phyloP scores from a whole-genome alignment of 2,797 vertebrate genomes.

The Sebastes steindachneri region DNA sequence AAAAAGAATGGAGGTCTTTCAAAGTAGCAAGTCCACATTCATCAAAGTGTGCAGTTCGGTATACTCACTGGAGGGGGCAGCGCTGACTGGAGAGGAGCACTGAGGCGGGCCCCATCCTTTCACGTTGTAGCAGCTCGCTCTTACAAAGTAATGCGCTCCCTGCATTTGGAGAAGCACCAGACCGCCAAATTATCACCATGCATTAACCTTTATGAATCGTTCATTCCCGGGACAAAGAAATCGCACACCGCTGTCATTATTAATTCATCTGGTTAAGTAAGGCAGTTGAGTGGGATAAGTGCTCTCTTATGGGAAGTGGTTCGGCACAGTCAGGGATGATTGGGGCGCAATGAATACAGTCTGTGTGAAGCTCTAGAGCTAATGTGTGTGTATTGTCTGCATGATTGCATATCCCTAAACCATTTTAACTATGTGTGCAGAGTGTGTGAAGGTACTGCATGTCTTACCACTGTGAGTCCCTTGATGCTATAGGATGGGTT shows the following conservation, averaged over 20 bases:
- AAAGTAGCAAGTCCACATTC: neutral
- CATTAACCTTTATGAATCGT: conserved; percentile 46
- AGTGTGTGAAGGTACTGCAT: neutral
- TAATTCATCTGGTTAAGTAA: conserved; percentile 42
- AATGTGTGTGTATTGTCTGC: neutral
- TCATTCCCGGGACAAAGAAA: conserved; percentile 27
- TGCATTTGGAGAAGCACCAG: conserved; percentile 61
- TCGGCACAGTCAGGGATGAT: conserved; percentile 1
- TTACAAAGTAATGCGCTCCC: conserved; percentile 81
- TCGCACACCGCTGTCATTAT: conserved; percentile 35
- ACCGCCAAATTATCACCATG: conserved; percentile 51
- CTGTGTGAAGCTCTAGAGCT: neutral
- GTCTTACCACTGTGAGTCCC: conserved; percentile 76
- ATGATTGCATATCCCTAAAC: neutral
- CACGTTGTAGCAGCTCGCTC: conserved; percentile 82
- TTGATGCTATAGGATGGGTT: conserved; percentile 73
- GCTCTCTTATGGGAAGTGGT: conserved; percentile 26
- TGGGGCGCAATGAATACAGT: neutral
- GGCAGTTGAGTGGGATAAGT: conserved; percentile 12
- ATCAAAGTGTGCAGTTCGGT: conserved; percentile 43
- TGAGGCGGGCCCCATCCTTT: conserved; percentile 83
- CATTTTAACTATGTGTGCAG: neutral
- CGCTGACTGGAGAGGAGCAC: conserved; percentile 75
- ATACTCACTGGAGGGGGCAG: conserved; percentile 85
- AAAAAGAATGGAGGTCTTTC: conserved; percentile 2